These are phyloP conservation scores for Ascaphus truei DNA, from an alignment of 2,113 vertebrate genomes.

Conservation along the genomic window DNA sequence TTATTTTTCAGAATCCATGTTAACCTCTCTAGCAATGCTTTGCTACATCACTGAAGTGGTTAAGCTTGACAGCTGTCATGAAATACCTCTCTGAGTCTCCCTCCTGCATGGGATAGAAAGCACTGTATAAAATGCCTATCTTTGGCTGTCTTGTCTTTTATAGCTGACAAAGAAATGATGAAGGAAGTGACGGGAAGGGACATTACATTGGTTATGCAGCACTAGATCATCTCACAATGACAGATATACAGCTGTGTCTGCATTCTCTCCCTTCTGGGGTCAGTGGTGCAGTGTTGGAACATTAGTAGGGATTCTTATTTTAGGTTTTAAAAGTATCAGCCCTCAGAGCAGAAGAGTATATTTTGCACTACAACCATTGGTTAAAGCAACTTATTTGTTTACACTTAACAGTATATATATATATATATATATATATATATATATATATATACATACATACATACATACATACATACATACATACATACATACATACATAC, in stretches of 20 bases:
- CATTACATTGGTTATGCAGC: background rate
- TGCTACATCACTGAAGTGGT: background rate
- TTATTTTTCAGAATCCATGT: too few species aligned
- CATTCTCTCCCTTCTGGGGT: background rate
- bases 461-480: too few species aligned
- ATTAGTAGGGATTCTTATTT: background rate
- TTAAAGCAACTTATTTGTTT: too few species aligned
- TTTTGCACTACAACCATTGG: too few species aligned
- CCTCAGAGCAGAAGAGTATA: background rate
- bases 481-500: too few species aligned
- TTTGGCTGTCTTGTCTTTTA: background rate
- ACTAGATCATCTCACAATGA: background rate
- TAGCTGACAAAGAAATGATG: constrained; percentile 3
- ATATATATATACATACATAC: too few species aligned
- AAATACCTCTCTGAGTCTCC: background rate
- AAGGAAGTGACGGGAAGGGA: background rate
- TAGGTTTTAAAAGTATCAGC: background rate
- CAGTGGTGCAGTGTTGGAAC: background rate
- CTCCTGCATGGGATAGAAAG: background rate
- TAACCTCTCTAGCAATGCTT: too few species aligned
- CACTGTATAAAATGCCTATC: background rate
- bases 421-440: too few species aligned
- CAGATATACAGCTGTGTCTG: constrained; percentile 7
- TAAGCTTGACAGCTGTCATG: background rate
- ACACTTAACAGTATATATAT: too few species aligned